Evolutionary conservation across 1,140 invertebrate genomes (phyloP), one percentile per base, ranked within the genome.

Genomic region (Aporrectodea caliginosa): DNA sequence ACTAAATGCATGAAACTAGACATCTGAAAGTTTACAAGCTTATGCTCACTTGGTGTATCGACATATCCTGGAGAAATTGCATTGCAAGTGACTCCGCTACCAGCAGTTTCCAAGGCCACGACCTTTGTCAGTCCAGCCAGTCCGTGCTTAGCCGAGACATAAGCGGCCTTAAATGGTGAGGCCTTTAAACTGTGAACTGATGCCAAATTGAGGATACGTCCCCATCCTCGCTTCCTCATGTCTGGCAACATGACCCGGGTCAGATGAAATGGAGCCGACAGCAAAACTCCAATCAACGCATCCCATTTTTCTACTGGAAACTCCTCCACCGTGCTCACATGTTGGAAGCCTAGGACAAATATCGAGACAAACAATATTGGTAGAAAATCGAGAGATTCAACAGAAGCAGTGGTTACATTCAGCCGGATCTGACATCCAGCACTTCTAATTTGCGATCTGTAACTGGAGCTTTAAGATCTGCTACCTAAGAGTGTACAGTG

Each of bases 51-150:
- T 73, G 87, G 87, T 32, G 87, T 87, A n/a, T 85, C 84, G 0
- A 88, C 86, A 83, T 84, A 88, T 1, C 87, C 88, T 16, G 88
- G 88, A 83, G 86, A 88, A 27, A 88, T 83, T 1, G 84, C 84
- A 80, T 87, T 88, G 74, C 83, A 84, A 1, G 86, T 87, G 1
- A 88, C 83, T n/a, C 86, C 86, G n/a, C 79, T 80, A 12, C 82
- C 82, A 32, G 85, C 86, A 16, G 82, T 81, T 80, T 88, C 87
- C 43, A 87, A 69, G 1, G 86, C 86, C 0, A 87, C 82, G 16
- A 80, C 82, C 83, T 85, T 85, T 2, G 88, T 87, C 32, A 88
- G 75, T 30, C 87, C 86, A 34, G 86, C 81, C 0, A 87, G 34
- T 29, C 86, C 88, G 79, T 86, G 85, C 79, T 88, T 88, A 0